phyloP scores from a whole-genome alignment of 2,888 invertebrate species.

The Spicauda simplicius region DNA sequence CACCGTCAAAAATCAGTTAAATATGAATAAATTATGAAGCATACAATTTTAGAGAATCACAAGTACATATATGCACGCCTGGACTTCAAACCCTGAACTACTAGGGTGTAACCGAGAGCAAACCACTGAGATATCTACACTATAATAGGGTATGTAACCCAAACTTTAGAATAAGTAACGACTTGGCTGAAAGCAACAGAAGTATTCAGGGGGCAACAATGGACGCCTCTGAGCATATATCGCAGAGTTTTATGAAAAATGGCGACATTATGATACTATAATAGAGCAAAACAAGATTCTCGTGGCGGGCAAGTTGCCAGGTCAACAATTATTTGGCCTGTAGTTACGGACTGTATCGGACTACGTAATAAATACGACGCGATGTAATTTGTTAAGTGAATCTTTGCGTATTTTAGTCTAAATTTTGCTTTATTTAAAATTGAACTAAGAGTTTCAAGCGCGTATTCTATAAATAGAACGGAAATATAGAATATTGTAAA shows the following conservation, averaged over 20 bases:
- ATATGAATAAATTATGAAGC: too few relatives aligned
- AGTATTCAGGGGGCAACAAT: conserved; percentile 26
- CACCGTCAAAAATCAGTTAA: too few relatives aligned
- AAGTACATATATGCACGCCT: too few relatives aligned
- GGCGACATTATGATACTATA: conserved; percentile 44
- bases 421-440: too few relatives aligned
- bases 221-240: conserved; percentile 20
- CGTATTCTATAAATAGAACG: too few relatives aligned
- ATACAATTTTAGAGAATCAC: too few relatives aligned
- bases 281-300: conserved; percentile 47
- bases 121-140: too few relatives aligned
- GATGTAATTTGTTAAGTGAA: conserved; percentile 17
- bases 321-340: conserved; percentile 49
- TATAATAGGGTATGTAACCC: neutral
- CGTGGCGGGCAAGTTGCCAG: conserved; percentile 47
- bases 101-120: too few relatives aligned
- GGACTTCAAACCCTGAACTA: too few relatives aligned
- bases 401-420: neutral
- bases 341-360: conserved; percentile 39
- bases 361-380: conserved; percentile 16
- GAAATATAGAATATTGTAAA: too few relatives aligned
- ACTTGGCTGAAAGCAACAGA: conserved; percentile 25
- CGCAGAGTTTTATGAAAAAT: conserved; percentile 48
- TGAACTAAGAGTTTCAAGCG: too few relatives aligned
- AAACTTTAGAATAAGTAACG: conserved; percentile 30